A percentile compares a stretch with the other conserved stretches of the same genome.
Evolutionary conservation across 2,888 invertebrate species (phyloP).

Genomic region (Stratiomys singularior): DNA sequence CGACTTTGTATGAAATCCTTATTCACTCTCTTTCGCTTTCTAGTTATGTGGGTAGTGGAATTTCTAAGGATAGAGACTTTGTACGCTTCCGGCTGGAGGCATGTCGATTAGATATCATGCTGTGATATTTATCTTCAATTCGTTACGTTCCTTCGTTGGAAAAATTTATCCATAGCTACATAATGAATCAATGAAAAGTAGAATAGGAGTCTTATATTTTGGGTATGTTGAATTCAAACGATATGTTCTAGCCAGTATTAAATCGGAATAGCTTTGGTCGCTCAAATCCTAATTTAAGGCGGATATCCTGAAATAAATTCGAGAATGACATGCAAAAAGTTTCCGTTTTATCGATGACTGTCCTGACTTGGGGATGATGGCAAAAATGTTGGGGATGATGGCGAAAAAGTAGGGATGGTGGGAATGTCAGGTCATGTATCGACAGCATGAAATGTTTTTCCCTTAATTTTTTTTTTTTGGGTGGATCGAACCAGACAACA

Average conservation of each 20-base stretch:
- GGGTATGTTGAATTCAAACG: neutral
- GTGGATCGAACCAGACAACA: neutral
- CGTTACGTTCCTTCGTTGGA: constrained; percentile 4
- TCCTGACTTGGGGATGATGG: constrained; percentile 9
- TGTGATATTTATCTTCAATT: constrained; percentile 40
- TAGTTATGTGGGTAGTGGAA: neutral
- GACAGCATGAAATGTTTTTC: neutral
- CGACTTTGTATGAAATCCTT: neutral
- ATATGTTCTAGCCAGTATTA: neutral
- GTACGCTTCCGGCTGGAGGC: constrained; percentile 33
- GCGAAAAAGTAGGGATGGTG: neutral
- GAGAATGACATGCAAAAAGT: constrained; percentile 41
- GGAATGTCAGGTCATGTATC: neutral
- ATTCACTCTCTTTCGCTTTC: neutral
- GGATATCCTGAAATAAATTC: constrained; percentile 38
- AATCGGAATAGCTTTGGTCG: constrained; percentile 22
- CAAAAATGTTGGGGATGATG: neutral
- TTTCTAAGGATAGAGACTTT: constrained; percentile 1
- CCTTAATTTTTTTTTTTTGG: too few species aligned
- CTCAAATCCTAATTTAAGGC: constrained; percentile 38
- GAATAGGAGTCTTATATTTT: neutral
- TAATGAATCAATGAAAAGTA: neutral
- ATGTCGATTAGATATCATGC: constrained; percentile 42
- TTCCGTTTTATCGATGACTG: constrained; percentile 17
- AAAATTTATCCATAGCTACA: constrained; percentile 12